These are phyloP conservation scores for Cetonia aurata DNA, from an alignment of 2,888 invertebrate species.

Conservation along the genomic window DNA sequence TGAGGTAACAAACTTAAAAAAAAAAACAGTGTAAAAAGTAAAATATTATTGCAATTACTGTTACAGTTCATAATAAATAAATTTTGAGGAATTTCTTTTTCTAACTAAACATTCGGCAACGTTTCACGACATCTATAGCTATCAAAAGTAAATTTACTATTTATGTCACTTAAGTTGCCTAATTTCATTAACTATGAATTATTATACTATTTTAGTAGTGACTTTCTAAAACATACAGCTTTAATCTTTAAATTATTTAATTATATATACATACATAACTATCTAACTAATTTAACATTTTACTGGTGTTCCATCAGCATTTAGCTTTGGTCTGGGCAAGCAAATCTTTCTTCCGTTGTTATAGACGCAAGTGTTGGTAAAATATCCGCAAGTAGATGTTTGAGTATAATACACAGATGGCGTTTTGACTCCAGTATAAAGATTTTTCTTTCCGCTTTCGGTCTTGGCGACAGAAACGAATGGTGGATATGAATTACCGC, in stretches of 20 bases:
- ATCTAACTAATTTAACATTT: conserved; percentile 66
- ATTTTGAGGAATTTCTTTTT: no score
- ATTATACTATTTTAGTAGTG: no score
- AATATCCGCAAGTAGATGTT: conserved; percentile 88
- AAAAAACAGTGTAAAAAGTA: no score
- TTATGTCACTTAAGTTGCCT: no score
- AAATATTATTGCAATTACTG: no score
- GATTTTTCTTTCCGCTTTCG: conserved; percentile 75
- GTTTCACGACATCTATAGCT: no score
- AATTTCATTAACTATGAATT: no score
- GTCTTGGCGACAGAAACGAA: conserved; percentile 86
- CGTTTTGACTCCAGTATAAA: conserved; percentile 76
- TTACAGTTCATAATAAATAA: no score
- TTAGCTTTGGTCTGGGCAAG: conserved; percentile 82
- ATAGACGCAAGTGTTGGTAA: conserved; percentile 87
- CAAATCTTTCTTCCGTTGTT: conserved; percentile 86
- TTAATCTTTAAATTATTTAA: conserved; percentile 1
- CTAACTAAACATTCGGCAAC: no score
- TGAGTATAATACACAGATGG: conserved; percentile 87
- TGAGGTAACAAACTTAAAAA: no score
- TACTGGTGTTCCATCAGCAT: conserved; percentile 81
- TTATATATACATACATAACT: conserved; percentile 10
- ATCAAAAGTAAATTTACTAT: no score
- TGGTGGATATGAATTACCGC: conserved; percentile 70
- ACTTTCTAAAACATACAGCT: no score